Base-by-base conservation (phyloP, 2,797 vertebrate species). In the Typhlichthys subterraneus region DNA sequence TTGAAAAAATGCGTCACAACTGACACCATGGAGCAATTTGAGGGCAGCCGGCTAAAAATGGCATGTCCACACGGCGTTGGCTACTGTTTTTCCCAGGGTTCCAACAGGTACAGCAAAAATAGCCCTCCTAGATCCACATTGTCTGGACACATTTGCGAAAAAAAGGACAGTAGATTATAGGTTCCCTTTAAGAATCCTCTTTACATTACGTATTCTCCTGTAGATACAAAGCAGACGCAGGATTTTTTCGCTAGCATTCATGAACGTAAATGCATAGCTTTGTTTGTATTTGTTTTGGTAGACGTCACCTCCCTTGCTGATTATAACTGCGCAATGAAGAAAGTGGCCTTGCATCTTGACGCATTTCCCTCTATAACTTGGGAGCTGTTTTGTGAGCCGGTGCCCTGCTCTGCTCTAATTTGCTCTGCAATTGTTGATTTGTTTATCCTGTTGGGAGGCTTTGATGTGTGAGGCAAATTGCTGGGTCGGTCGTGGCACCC, bases 11-110 rank as follows among this genome's bases (percentile, higher is more conserved):
- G 38, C 59, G 52, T 67, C 53, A 52, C 59, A 69, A 76, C 69
- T 59, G 80, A 87, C 68, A 74, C 72, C 73, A 78, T 79, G 76
- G 76, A 82, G 80, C 77, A 86, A 81, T 90, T 90, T 87, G 86
- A 17, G 85, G 87, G 69, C 3, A 2, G 23, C 46, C 58, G 77
- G 65, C 87, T 91, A 87, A 88, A 91, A 89, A 77, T 69, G 80
- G 79, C 74, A 66, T 77, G 75, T 83, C 73, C 69, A 66, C 69
- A 63, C 55, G 72, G 59, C 78, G 70, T 2, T 12, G 50, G 59
- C 62, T 1, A 52, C 56, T 67, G 64, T 72, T 75, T 84, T 85
- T 81, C 63, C 80, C 50, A 53, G 70, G 59, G 76, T 81, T 81
- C 73, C 75, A 69, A 73, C 87, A 90, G 89, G 89, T 90, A 82